Conservation (phyloP, 2,888 invertebrate genomes). For the Helobdella robusta region DNA sequence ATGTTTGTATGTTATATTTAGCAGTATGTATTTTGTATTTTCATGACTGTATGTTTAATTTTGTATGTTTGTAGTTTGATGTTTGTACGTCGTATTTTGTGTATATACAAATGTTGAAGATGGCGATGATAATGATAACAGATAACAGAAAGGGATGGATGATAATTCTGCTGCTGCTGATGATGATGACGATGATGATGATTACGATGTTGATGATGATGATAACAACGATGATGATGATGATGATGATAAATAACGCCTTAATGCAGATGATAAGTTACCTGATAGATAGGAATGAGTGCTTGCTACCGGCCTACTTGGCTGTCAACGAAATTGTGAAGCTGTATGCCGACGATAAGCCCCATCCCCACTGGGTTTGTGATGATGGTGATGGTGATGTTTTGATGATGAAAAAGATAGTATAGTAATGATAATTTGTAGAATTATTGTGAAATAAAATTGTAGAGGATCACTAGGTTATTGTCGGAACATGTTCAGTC, state of each 20-base stretch:
- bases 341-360: slow-evolving; percentile 66
- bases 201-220: background rate
- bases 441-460: background rate
- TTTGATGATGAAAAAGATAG: background rate
- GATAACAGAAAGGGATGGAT: background rate
- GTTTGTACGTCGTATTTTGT: too few species aligned
- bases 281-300: slow-evolving; percentile 83
- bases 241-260: background rate
- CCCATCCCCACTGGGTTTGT: slow-evolving; percentile 81
- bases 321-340: slow-evolving; percentile 90
- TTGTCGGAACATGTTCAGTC: slow-evolving; percentile 83
- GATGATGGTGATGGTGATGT: background rate
- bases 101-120: too few species aligned
- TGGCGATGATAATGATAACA: too few species aligned
- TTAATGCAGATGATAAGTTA: slow-evolving; percentile 60
- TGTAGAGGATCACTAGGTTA: too few species aligned
- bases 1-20: too few species aligned
- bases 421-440: too few species aligned
- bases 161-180: background rate
- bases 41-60: too few species aligned
- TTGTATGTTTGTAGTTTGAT: too few species aligned
- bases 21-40: too few species aligned
- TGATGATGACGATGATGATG: background rate
- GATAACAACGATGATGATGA: background rate
- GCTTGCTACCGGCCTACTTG: slow-evolving; percentile 83